phyloP scores from a whole-genome alignment of 2,113 vertebrate genomes.

The Lycocorax pyrrhopterus region DNA sequence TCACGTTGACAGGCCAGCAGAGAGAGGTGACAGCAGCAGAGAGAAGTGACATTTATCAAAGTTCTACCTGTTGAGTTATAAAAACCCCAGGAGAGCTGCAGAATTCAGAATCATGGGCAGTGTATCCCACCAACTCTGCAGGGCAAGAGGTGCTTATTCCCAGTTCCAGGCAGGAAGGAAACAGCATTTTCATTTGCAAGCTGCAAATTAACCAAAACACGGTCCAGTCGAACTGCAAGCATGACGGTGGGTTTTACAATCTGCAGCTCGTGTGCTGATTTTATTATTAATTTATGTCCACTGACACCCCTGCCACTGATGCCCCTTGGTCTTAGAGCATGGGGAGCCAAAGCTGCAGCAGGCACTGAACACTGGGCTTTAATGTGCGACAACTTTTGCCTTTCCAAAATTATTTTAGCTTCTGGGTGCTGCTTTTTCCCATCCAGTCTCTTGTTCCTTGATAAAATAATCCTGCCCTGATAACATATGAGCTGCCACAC shows the following conservation, averaged over 20 bases:
- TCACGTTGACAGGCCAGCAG: rapidly evolving
- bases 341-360: neutral
- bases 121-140: neutral
- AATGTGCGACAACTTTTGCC: rapidly evolving
- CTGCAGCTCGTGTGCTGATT: neutral
- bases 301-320: neutral
- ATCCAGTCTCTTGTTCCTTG: neutral
- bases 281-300: neutral
- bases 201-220: neutral
- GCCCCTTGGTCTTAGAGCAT: neutral
- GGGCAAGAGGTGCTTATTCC: neutral
- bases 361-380: neutral
- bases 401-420: neutral
- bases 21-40: neutral
- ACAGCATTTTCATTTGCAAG: neutral
- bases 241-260: neutral
- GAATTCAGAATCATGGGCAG: neutral
- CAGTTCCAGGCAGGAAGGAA: neutral
- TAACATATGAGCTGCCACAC: neutral
- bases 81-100: neutral
- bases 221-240: rapidly evolving
- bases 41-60: neutral
- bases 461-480: neutral
- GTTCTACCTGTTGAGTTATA: neutral
- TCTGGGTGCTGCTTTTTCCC: neutral